phyloP scores from a whole-genome alignment of 2,113 vertebrate species.

The Anoura caudifer region DNA sequence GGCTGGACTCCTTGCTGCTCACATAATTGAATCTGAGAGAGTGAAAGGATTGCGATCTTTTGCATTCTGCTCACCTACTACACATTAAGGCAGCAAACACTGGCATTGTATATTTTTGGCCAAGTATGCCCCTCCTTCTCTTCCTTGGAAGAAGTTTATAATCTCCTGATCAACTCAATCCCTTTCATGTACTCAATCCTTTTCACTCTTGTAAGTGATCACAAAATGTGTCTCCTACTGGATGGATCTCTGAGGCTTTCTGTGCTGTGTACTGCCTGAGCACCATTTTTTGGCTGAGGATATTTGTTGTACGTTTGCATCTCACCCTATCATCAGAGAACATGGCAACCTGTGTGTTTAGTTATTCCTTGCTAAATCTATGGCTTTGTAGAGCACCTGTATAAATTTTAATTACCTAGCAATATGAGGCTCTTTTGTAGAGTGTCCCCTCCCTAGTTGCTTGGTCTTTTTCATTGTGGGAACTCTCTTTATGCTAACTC shows the following conservation, averaged over 20 bases:
- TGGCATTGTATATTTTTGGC: slow-evolving; percentile 86
- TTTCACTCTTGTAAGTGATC: slow-evolving; percentile 88
- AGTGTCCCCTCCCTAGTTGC: slow-evolving; percentile 86
- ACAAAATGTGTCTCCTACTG: slow-evolving; percentile 90
- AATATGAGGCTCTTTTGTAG: slow-evolving; percentile 89
- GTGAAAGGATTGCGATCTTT: slow-evolving; percentile 90
- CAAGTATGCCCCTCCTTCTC: slow-evolving; percentile 82
- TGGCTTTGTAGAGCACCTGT: slow-evolving; percentile 89
- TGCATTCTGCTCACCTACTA: slow-evolving; percentile 91
- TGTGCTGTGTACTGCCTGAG: slow-evolving; percentile 89
- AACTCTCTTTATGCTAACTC: slow-evolving; percentile 88
- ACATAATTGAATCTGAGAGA: slow-evolving; percentile 91
- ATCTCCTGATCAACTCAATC: slow-evolving; percentile 91
- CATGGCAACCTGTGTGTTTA: slow-evolving; percentile 89
- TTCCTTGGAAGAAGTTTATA: slow-evolving; percentile 88
- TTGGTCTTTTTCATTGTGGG: slow-evolving; percentile 84
- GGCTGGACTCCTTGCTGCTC: slow-evolving; percentile 86
- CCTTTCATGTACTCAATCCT: slow-evolving; percentile 87
- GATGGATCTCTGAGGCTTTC: slow-evolving; percentile 90
- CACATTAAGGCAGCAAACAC: slow-evolving; percentile 90
- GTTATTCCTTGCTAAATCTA: slow-evolving; percentile 91
- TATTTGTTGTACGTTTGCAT: slow-evolving; percentile 92
- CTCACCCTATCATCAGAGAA: slow-evolving; percentile 90
- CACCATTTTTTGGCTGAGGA: slow-evolving; percentile 91
- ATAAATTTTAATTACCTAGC: slow-evolving; percentile 63